A percentile compares a stretch with the other conserved stretches of the same genome.
phyloP scores from a whole-genome alignment of 1,140 invertebrate genomes.

The Drosophila bocki region DNA sequence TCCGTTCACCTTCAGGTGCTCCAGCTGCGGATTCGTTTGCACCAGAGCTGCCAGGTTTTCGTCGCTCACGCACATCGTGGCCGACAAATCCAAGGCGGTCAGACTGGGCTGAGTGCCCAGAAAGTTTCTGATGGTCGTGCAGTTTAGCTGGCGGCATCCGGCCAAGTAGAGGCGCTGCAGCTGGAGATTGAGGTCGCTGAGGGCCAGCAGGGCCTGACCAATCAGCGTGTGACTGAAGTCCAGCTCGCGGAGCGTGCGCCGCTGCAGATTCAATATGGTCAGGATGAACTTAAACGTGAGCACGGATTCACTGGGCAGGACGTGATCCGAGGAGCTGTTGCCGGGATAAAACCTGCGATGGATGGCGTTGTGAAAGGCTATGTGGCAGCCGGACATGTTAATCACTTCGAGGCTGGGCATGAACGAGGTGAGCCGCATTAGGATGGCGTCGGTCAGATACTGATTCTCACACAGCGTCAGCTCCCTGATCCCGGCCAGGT shows the following conservation, averaged over 20 bases:
- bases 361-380: conserved; percentile 89
- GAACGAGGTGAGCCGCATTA: conserved; percentile 88
- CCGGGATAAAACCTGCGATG: conserved; percentile 89
- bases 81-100: conserved; percentile 87
- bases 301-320: conserved; percentile 87
- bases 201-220: conserved; percentile 86
- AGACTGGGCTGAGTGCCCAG: conserved; percentile 87
- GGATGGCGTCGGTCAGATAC: conserved; percentile 90
- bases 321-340: conserved; percentile 41
- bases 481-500: conserved; percentile 87
- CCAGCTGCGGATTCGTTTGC: conserved; percentile 86
- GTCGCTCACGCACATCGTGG: conserved; percentile 88
- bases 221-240: conserved; percentile 89
- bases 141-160: conserved; percentile 89
- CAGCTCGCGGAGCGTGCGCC: conserved; percentile 86
- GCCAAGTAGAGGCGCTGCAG: conserved; percentile 87
- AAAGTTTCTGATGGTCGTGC: conserved; percentile 87
- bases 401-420: conserved; percentile 87
- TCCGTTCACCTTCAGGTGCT: conserved; percentile 86
- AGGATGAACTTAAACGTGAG: conserved; percentile 89
- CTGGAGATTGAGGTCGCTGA: conserved; percentile 86
- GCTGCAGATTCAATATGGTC: conserved; percentile 87
- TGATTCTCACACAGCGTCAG: conserved; percentile 89
- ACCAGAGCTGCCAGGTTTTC: conserved; percentile 87
- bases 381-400: conserved; percentile 88